Conservation (phyloP, 2,113 vertebrate genomes). For the Tenebrosternarchus preto region DNA sequence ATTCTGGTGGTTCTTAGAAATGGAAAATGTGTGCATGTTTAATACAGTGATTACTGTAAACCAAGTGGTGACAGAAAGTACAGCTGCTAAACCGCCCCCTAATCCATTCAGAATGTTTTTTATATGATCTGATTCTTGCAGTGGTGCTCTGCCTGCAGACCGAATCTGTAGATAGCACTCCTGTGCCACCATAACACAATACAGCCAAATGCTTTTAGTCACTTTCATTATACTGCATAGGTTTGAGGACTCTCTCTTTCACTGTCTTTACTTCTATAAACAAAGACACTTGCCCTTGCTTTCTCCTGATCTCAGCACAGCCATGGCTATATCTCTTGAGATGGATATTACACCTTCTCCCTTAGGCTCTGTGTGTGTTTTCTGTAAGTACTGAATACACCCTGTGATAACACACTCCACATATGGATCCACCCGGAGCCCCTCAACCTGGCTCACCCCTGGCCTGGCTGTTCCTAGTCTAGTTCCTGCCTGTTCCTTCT, state of each 20-base stretch:
- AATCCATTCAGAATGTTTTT: too few relatives aligned
- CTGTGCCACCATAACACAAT: background rate
- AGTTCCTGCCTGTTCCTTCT: background rate
- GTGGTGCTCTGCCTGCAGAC: background rate
- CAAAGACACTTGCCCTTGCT: conserved; percentile 29
- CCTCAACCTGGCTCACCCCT: conserved; percentile 19
- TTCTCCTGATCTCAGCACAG: conserved; percentile 37
- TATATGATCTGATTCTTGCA: too few relatives aligned
- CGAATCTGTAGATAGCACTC: too few relatives aligned
- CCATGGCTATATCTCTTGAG: conserved; percentile 39
- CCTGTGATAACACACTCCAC: conserved; percentile 49
- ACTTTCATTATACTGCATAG: background rate
- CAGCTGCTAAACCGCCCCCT: background rate
- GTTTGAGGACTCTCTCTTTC: conserved; percentile 36
- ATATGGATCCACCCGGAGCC: conserved; percentile 51
- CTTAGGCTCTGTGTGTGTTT: conserved; percentile 12
- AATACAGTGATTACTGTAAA: background rate
- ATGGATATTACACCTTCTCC: conserved; percentile 24
- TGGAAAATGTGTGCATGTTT: background rate
- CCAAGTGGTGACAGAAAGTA: background rate
- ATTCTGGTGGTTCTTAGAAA: background rate
- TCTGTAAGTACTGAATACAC: conserved; percentile 46
- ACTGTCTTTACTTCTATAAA: conserved; percentile 34
- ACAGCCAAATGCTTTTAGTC: too few relatives aligned
- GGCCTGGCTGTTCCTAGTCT: background rate